phyloP scores from a whole-genome alignment of 2,797 vertebrate genomes.

The Limosa lapponica region DNA sequence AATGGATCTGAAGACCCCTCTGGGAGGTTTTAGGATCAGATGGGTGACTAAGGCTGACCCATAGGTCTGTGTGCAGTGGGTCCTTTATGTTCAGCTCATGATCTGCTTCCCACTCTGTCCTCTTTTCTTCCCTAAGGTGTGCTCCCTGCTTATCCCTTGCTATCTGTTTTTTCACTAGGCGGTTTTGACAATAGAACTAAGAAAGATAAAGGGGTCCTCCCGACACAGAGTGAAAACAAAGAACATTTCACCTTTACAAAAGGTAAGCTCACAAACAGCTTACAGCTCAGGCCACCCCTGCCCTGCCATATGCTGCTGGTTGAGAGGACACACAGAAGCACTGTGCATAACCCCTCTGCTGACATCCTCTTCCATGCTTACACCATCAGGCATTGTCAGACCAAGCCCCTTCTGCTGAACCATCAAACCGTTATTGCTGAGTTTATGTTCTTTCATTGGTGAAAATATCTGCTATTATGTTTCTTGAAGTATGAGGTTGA shows the following conservation, averaged over 20 bases:
- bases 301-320: not conserved
- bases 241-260: not conserved
- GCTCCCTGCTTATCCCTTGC: not conserved
- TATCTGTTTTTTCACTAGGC: not conserved
- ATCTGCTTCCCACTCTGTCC: not conserved
- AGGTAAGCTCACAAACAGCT: not conserved
- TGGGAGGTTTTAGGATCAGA: not conserved
- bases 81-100: not conserved
- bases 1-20: not conserved
- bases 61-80: not conserved
- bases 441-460: not conserved
- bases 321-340: rapidly evolving
- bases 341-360: not conserved
- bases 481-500: not conserved
- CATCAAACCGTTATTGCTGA: not conserved
- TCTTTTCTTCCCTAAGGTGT: not conserved
- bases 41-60: not conserved
- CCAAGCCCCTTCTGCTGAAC: not conserved
- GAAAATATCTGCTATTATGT: not conserved
- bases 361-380: not conserved
- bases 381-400: rapidly evolving
- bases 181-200: not conserved
- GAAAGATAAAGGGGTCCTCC: not conserved
- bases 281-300: not conserved
- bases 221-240: not conserved